Conservation (phyloP, 2,797 vertebrate genomes). For the Typhlichthys subterraneus region DNA sequence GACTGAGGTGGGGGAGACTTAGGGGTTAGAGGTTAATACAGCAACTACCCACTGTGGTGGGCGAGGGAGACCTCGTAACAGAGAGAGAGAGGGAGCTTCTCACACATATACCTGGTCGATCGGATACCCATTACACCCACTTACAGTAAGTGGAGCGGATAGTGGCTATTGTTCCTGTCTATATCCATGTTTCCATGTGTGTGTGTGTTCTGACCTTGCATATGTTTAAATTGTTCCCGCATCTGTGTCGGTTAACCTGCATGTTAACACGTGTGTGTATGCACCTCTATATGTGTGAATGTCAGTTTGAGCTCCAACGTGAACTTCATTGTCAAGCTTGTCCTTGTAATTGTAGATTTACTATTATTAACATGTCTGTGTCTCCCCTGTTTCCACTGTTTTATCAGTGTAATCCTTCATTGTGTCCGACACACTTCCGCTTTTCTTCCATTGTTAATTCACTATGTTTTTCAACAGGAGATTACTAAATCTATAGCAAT, state of each 20-base stretch:
- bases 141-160: slow-evolving; percentile 64
- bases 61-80: slow-evolving; percentile 38
- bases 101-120: background rate
- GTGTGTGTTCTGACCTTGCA: background rate
- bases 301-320: no score
- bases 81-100: slow-evolving; percentile 26
- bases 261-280: no score
- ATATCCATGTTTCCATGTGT: slow-evolving; percentile 10
- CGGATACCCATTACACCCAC: slow-evolving; percentile 64
- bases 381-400: background rate
- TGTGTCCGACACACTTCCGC: background rate
- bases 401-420: background rate
- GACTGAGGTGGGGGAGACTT: background rate
- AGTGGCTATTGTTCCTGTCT: slow-evolving; percentile 40
- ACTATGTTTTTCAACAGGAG: no score
- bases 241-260: no score
- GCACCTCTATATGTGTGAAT: background rate
- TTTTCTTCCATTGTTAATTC: no score
- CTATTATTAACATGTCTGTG: background rate
- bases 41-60: slow-evolving; percentile 50
- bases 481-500: no score
- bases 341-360: slow-evolving; percentile 3
- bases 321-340: background rate
- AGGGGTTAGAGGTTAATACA: slow-evolving; percentile 63
- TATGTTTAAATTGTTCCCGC: no score